Base-by-base conservation (phyloP, 2,888 invertebrate genomes). In the Chloroclystis v-ata region DNA sequence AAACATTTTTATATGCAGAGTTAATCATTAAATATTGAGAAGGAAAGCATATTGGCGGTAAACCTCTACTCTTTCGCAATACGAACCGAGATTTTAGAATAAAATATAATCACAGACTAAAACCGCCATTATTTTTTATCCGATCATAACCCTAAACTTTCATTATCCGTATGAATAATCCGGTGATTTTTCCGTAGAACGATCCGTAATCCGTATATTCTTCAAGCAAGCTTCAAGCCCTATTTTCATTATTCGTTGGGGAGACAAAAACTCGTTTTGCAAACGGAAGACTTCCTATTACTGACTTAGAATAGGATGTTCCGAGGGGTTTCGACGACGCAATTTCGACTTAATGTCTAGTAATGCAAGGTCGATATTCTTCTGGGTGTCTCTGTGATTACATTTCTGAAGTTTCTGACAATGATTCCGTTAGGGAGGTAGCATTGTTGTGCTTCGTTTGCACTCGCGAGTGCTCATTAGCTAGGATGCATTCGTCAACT, bases 231-330 rank as follows among this genome's bases (percentile, higher is more conserved):
- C 20, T 13, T 45, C 47, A 29, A 56, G 52, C 55, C 54, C 54
- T 59, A 57, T 59, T 56, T 59, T 56, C 59, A 57, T 59, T 57
- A 57, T 49, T 54, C 55, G 51, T 54, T 12, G 26, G 40, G 51
- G 49, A 59, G 59, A 59, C 59, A 59, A 59, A 57, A 59, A 57
- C 47, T 57, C 57, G 50, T 56, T 57, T 56, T 52, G 50, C 47
- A 48, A 56, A 49, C 57, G 57, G 59, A 59, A 56, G 56, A 49
- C 29, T 46, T 49, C 39, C 59, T 56, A 49, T 57, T 55, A 55
- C 51, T 12, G 43, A 54, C 43, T 52, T 30, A 40, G 56, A 49
- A 56, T 49, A 49, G 54, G 51, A 55, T 48, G 53, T 47, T 55
- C 55, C 49, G 50, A 8, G 13, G 50, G 48, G 54, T 42, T 40